Conservation (phyloP, 1,140 invertebrate species). For the Zaprionus vittiger region DNA sequence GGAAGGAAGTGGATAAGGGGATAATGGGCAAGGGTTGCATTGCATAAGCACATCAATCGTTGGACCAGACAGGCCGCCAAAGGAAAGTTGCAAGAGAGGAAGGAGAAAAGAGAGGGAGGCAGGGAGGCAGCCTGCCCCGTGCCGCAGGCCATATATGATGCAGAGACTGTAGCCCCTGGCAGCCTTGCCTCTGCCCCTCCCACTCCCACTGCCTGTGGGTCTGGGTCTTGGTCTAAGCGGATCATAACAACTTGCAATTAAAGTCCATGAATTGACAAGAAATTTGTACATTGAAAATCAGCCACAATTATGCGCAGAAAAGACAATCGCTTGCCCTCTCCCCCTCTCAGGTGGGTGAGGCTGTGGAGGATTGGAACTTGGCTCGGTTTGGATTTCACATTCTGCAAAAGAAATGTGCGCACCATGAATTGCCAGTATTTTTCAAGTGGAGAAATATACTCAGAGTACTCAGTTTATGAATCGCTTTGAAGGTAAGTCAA, state of each 20-base stretch:
- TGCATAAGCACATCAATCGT: constrained; percentile 79
- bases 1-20: constrained; percentile 23
- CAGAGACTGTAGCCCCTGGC: constrained; percentile 37
- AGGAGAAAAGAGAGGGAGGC: neutral
- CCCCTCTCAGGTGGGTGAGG: constrained; percentile 55
- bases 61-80: constrained; percentile 60
- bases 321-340: constrained; percentile 21
- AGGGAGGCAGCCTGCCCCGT: constrained; percentile 29
- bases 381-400: constrained; percentile 48
- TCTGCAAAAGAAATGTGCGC: constrained; percentile 52
- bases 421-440: constrained; percentile 64
- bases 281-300: constrained; percentile 55
- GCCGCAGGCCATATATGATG: constrained; percentile 75
- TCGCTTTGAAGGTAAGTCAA: constrained; percentile 47
- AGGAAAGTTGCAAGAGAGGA: constrained; percentile 20
- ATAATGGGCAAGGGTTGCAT: constrained; percentile 60
- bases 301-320: constrained; percentile 53
- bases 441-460: constrained; percentile 32
- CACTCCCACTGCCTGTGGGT: constrained; percentile 7
- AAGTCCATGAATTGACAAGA: constrained; percentile 78
- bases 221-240: constrained; percentile 30
- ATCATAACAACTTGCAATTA: constrained; percentile 67
- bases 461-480: constrained; percentile 11
- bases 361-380: constrained; percentile 25
- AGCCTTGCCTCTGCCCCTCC: constrained; percentile 9